Evolutionary conservation across 2,888 invertebrate species (phyloP).

Genomic region (Mesoligia furuncula): DNA sequence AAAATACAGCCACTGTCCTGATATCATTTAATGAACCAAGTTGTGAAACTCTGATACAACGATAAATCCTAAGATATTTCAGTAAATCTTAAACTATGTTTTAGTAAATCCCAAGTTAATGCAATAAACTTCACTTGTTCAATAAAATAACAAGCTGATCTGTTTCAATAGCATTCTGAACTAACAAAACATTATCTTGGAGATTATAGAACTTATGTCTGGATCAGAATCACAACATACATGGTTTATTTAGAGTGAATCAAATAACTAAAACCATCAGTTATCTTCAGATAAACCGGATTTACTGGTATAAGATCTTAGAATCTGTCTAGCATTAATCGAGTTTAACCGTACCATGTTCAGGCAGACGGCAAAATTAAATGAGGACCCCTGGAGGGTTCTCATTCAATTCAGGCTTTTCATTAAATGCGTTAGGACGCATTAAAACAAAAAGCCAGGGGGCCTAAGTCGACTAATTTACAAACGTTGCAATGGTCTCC

Average conservation of each 20-base stretch:
- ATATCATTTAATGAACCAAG: not conserved
- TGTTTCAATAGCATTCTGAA: not conserved
- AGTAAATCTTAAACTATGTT: constrained; percentile 3
- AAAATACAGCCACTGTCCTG: not conserved
- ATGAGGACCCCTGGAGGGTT: not conserved
- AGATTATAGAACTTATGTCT: not conserved
- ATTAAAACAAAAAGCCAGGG: not conserved
- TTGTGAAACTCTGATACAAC: not conserved
- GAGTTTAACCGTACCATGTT: not conserved
- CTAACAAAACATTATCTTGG: constrained; percentile 5
- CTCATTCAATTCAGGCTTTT: not conserved
- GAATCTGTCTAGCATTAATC: not conserved
- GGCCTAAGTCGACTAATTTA: not conserved
- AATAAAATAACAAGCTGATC: constrained; percentile 12
- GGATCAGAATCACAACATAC: not conserved
- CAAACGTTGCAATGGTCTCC: not conserved
- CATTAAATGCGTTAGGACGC: not conserved
- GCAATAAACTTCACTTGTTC: constrained; percentile 13
- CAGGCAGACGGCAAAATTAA: not conserved
- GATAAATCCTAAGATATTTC: constrained; percentile 6
- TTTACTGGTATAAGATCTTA: not conserved
- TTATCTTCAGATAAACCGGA: not conserved
- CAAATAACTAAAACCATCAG: not conserved
- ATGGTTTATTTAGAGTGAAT: not conserved
- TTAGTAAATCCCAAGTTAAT: not conserved